Evolutionary conservation across 2,113 vertebrate species (phyloP).

Genomic region (Furnarius figulus): DNA sequence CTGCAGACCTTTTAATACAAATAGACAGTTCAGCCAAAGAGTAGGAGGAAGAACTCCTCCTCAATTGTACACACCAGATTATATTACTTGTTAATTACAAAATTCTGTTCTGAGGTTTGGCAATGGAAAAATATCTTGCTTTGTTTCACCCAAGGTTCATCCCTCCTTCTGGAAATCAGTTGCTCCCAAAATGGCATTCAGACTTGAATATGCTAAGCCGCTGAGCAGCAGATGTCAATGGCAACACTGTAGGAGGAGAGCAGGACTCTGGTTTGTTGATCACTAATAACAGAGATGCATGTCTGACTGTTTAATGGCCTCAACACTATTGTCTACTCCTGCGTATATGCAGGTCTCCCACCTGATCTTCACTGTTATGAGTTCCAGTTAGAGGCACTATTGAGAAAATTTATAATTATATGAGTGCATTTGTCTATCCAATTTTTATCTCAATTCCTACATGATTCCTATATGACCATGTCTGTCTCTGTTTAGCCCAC

Average conservation of each 20-base stretch:
- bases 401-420: not conserved
- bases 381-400: not conserved
- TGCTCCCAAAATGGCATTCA: conserved; percentile 2
- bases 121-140: not conserved
- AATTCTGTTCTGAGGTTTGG: not conserved
- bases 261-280: not conserved
- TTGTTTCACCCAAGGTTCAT: not conserved
- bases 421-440: not conserved
- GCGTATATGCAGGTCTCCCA: not conserved
- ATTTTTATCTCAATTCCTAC: not conserved
- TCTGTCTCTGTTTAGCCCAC: not conserved
- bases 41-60: not conserved
- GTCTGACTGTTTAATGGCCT: not conserved
- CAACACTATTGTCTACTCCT: not conserved
- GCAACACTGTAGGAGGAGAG: not conserved
- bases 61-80: not conserved
- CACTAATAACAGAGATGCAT: not conserved
- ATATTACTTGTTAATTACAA: not conserved
- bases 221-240: conserved; percentile 15
- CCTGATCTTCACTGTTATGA: not conserved
- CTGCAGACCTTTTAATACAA: not conserved
- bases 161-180: not conserved
- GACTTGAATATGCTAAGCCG: not conserved
- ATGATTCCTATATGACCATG: not conserved
- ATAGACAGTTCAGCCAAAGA: not conserved